phyloP scores from a whole-genome alignment of 2,113 vertebrate species.

The Taurulus bubalis region DNA sequence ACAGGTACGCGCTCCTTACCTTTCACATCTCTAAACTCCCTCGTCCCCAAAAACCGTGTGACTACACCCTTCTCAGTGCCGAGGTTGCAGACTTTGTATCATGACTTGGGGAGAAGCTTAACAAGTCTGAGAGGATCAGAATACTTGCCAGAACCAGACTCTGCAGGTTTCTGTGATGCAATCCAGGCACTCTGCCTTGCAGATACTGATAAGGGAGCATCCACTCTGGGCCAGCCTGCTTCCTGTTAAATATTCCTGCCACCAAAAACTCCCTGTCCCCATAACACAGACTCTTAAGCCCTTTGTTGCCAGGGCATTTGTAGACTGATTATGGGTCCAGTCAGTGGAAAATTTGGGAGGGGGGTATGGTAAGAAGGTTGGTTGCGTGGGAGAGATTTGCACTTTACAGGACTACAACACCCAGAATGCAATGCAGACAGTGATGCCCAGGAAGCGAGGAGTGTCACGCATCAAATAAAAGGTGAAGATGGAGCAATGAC shows the following conservation, averaged over 20 bases:
- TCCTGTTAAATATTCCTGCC: conserved; percentile 68
- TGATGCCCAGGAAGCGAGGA: conserved; percentile 79
- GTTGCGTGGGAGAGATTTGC: conserved; percentile 97
- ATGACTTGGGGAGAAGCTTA: conserved; percentile 80
- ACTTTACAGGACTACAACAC: conserved; percentile 94
- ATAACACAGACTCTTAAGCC: conserved; percentile 70
- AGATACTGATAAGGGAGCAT: conserved; percentile 74
- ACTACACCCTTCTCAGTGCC: conserved; percentile 77
- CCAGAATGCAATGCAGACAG: conserved; percentile 82
- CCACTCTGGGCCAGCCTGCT: conserved; percentile 79
- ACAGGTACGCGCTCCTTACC: conserved; percentile 99
- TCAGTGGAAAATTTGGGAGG: conserved; percentile 79
- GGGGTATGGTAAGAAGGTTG: conserved; percentile 84
- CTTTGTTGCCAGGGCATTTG: conserved; percentile 60
- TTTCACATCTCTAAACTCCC: conserved; percentile 97
- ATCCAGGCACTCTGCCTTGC: conserved; percentile 61
- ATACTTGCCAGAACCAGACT: conserved; percentile 76
- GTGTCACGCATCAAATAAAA: conserved; percentile 87
- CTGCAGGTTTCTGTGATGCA: conserved; percentile 73
- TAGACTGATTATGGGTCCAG: conserved; percentile 78
- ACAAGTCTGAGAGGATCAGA: conserved; percentile 73
- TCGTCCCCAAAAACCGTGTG: conserved; percentile 81
- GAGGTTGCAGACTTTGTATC: conserved; percentile 76
- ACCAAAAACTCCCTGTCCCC: conserved; percentile 61
- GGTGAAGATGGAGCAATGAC: conserved; percentile 94